These are phyloP conservation scores for Mustela lutreola DNA, from an alignment of 2,113 vertebrate species.

Conservation along the genomic window DNA sequence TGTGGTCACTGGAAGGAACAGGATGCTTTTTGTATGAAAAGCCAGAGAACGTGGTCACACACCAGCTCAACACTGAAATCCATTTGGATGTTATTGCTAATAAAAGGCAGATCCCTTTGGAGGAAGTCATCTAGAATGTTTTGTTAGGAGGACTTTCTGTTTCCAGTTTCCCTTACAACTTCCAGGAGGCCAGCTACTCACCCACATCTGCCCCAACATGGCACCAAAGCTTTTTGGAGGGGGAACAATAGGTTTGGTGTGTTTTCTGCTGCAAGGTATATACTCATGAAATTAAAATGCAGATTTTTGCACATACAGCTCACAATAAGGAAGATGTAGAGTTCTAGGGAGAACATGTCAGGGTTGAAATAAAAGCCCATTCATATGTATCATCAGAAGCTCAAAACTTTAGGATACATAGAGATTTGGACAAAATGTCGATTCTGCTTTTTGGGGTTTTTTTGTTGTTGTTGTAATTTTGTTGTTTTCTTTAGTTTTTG, in stretches of 20 bases:
- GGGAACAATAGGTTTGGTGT: not conserved
- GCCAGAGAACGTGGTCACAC: not conserved
- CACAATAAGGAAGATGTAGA: not conserved
- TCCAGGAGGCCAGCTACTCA: not conserved
- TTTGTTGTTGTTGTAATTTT: not conserved
- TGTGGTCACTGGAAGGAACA: not conserved
- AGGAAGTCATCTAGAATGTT: not conserved
- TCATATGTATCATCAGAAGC: not conserved
- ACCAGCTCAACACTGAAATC: not conserved
- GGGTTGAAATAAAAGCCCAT: not conserved
- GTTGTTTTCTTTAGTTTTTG: not conserved
- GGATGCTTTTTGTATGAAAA: not conserved
- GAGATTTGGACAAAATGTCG: not conserved
- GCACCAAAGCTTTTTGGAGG: fast-evolving
- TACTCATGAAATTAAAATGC: not conserved
- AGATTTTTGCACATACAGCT: not conserved
- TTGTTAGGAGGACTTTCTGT: not conserved
- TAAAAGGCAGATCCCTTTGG: not conserved
- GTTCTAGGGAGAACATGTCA: not conserved
- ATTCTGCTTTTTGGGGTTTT: not conserved
- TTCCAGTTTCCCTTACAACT: not conserved
- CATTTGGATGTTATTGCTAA: not conserved
- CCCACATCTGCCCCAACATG: not conserved
- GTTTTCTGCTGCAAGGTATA: not conserved
- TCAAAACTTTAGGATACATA: not conserved